These are phyloP conservation scores for Apodemus sylvaticus DNA, from an alignment of 2,113 vertebrate genomes.

Conservation along the genomic window DNA sequence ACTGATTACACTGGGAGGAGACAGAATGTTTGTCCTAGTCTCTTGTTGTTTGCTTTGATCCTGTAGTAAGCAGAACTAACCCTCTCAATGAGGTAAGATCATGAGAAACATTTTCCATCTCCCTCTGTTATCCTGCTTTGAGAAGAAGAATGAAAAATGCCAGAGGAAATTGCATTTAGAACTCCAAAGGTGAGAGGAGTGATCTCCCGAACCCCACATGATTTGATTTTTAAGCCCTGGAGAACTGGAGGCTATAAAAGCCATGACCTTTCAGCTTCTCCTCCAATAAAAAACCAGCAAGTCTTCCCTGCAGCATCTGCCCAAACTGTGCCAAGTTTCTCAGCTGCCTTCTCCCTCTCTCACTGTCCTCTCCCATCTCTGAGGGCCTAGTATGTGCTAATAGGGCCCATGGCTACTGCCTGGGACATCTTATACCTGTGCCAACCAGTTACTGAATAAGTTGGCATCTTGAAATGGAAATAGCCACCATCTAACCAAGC, in stretches of 20 bases:
- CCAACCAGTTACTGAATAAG: background rate
- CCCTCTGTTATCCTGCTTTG: constrained; percentile 55
- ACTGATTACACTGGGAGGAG: background rate
- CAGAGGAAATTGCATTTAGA: constrained; percentile 54
- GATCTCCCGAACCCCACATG: background rate
- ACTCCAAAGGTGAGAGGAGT: constrained; percentile 39
- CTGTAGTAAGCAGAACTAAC: constrained; percentile 17
- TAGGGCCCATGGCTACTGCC: background rate
- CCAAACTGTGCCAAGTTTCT: background rate
- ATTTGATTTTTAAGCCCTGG: constrained; percentile 44
- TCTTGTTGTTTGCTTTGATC: background rate
- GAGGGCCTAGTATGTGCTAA: background rate
- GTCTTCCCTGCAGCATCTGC: background rate
- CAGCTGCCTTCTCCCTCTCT: background rate
- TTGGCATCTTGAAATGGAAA: background rate
- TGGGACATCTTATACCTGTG: background rate
- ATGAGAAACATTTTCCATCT: constrained; percentile 31
- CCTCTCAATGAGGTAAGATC: constrained; percentile 36
- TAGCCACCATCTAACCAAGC: background rate
- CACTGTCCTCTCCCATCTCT: background rate
- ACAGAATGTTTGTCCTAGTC: background rate
- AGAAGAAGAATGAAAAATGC: constrained; percentile 52
- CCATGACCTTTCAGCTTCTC: constrained; percentile 22
- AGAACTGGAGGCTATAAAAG: background rate
- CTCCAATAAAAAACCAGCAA: background rate